A percentile compares a stretch with the other conserved stretches of the same genome.
Evolutionary conservation across 2,113 vertebrate genomes (phyloP).

Genomic region (Sphyrna mokarran): DNA sequence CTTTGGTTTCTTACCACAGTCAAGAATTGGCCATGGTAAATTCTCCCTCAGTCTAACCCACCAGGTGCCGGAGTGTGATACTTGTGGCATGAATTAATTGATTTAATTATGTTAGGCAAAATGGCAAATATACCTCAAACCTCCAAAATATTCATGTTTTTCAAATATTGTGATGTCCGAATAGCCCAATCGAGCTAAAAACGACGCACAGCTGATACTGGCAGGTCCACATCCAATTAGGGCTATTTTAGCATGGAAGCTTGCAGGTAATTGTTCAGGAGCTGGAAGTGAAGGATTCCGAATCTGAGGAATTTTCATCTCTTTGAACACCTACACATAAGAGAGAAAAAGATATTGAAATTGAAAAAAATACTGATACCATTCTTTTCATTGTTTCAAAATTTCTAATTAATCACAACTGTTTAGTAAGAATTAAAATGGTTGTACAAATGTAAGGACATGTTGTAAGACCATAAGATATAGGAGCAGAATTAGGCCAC

Average conservation of each 20-base stretch:
- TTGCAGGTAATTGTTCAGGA: conserved; percentile 56
- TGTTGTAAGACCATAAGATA: neutral
- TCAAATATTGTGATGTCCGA: conserved; percentile 73
- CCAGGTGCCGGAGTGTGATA: no score
- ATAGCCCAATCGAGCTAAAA: conserved; percentile 71
- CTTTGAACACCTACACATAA: conserved; percentile 66
- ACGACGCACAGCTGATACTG: conserved; percentile 74
- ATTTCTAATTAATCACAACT: neutral
- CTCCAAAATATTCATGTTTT: conserved; percentile 66
- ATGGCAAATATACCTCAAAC: conserved; percentile 64
- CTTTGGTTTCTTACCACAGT: no score
- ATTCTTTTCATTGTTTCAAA: neutral
- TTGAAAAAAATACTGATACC: neutral
- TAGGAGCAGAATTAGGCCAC: no score
- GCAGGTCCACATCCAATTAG: conserved; percentile 74
- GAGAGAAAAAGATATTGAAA: conserved; percentile 38
- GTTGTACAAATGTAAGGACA: neutral
- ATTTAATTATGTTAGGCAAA: neutral
- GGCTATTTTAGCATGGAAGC: conserved; percentile 66
- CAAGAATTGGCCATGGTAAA: no score
- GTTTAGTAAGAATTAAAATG: neutral
- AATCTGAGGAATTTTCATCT: conserved; percentile 73
- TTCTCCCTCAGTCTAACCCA: no score
- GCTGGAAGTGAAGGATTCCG: conserved; percentile 59
- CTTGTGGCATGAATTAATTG: no score